These are phyloP conservation scores for Ispidina lecontei DNA, from an alignment of 2,797 vertebrate species.

Conservation along the genomic window DNA sequence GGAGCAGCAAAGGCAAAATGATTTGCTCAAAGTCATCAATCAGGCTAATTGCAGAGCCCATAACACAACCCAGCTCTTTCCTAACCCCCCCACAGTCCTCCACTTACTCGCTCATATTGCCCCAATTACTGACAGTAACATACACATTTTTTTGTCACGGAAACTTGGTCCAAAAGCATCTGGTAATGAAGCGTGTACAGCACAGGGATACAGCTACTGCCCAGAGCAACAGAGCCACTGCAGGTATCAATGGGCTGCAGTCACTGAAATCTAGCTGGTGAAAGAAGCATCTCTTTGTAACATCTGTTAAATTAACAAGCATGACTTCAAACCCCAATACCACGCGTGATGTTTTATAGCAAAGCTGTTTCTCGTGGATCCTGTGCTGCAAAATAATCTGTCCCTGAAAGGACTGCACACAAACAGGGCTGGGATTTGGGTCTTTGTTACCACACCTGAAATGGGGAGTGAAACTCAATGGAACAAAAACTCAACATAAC, in stretches of 20 bases:
- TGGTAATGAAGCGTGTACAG: neutral
- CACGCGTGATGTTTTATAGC: neutral
- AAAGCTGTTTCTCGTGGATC: neutral
- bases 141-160: neutral
- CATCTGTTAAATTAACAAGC: conserved; percentile 33
- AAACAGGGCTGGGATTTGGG: neutral
- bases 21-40: conserved; percentile 29
- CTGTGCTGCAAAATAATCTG: neutral
- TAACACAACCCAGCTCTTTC: neutral
- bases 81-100: accelerated
- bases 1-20: neutral
- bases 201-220: neutral
- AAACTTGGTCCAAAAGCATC: neutral
- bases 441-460: neutral
- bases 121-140: conserved; percentile 11
- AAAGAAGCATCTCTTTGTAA: neutral
- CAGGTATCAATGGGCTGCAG: neutral
- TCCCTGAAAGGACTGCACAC: accelerated
- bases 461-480: neutral
- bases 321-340: neutral
- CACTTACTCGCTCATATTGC: neutral
- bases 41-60: conserved; percentile 30
- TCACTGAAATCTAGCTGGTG: neutral
- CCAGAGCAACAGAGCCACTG: neutral
- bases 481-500: neutral